These are phyloP conservation scores for Heptranchias perlo DNA, from an alignment of 2,113 vertebrate species.

Conservation along the genomic window DNA sequence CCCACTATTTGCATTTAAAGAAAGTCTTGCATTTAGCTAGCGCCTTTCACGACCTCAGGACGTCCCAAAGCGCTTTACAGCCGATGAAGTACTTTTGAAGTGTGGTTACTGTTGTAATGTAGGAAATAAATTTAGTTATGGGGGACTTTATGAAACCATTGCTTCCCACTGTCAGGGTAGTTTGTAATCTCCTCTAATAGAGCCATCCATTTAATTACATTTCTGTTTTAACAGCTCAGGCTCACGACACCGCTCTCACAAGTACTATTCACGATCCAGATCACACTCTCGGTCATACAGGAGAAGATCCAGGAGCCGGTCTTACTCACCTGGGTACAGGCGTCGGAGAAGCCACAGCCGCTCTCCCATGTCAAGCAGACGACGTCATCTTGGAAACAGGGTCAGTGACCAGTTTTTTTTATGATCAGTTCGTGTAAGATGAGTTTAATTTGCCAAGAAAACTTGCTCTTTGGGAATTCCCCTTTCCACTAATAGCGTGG, in stretches of 20 bases:
- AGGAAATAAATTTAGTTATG: background rate
- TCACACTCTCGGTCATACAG: slow-evolving; percentile 35
- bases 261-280: slow-evolving; percentile 36
- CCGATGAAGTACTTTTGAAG: background rate
- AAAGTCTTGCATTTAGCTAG: background rate
- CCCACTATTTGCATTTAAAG: background rate
- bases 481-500: background rate
- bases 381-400: slow-evolving; percentile 33
- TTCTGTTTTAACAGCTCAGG: background rate
- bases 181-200: background rate
- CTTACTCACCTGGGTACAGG: background rate
- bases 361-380: slow-evolving; percentile 35
- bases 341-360: slow-evolving; percentile 34
- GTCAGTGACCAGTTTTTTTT: background rate
- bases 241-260: slow-evolving; percentile 24
- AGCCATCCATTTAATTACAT: background rate
- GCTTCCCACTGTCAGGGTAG: background rate
- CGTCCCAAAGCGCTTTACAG: too few species aligned
- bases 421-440: background rate
- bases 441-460: background rate
- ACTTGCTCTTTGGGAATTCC: background rate
- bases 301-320: slow-evolving; percentile 9
- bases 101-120: background rate
- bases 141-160: background rate
- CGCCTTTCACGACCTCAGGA: background rate